These are phyloP conservation scores for Drosophila neocordata DNA, from an alignment of 1,140 invertebrate genomes.

Conservation along the genomic window DNA sequence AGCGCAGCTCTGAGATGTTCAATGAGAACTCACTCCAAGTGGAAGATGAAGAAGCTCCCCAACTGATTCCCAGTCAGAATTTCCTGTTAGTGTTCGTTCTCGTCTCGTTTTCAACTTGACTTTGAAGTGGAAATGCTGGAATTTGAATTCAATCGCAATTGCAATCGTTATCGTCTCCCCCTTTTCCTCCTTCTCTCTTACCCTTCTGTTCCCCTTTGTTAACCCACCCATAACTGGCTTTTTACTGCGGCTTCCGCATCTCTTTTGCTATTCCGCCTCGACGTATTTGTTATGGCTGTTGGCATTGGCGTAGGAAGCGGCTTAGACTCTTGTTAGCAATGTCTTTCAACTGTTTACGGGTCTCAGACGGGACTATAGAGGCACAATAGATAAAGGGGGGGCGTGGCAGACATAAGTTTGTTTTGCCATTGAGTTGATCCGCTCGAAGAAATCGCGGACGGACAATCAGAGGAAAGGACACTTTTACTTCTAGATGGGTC, in stretches of 20 bases:
- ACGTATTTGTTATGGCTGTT: conserved; percentile 33
- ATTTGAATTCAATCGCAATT: conserved; percentile 74
- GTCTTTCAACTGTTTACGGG: conserved; percentile 51
- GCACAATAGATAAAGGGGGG: neutral
- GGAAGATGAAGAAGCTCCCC: conserved; percentile 26
- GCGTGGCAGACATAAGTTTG: conserved; percentile 32
- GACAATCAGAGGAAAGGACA: conserved; percentile 22
- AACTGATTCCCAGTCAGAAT: neutral
- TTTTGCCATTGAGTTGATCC: conserved; percentile 52
- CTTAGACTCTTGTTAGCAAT: conserved; percentile 61
- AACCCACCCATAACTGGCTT: conserved; percentile 39
- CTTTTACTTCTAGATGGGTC: conserved; percentile 40
- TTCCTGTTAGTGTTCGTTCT: conserved; percentile 11
- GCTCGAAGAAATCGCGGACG: conserved; percentile 42
- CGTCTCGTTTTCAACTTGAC: conserved; percentile 63
- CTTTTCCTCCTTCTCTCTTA: neutral
- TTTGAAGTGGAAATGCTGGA: conserved; percentile 64
- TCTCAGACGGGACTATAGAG: conserved; percentile 29
- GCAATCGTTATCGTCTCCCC: conserved; percentile 41
- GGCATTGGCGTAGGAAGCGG: conserved; percentile 21
- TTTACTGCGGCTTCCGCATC: conserved; percentile 57
- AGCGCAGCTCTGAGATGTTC: conserved; percentile 24
- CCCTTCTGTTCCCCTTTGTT: neutral
- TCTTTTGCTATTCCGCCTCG: conserved; percentile 5
- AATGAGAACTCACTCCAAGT: conserved; percentile 39